phyloP scores from a whole-genome alignment of 2,888 invertebrate species.

The Arge pagana region DNA sequence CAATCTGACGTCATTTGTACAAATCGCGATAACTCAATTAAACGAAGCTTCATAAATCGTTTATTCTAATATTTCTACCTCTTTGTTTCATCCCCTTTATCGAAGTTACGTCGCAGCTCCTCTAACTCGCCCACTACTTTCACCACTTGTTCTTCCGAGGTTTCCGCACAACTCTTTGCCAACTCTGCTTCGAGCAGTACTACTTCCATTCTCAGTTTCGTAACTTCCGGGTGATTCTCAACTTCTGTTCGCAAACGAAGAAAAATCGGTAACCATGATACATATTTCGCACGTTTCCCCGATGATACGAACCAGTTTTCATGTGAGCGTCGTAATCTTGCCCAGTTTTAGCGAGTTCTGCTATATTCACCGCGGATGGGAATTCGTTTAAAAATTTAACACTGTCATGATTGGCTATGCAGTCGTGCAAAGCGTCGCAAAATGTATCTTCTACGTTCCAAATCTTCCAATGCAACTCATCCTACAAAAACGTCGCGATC shows the following conservation, averaged over 20 bases:
- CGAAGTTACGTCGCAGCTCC: background rate
- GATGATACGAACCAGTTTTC: background rate
- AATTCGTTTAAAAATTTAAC: conserved; percentile 8
- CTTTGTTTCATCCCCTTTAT: background rate
- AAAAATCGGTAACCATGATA: background rate
- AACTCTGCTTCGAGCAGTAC: conserved; percentile 3
- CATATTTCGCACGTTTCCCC: no score
- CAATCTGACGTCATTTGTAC: no score
- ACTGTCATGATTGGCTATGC: conserved; percentile 2
- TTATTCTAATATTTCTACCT: no score
- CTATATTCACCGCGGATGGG: background rate
- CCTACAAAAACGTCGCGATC: background rate
- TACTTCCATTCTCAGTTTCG: conserved; percentile 1
- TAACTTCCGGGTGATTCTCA: conserved; percentile 5
- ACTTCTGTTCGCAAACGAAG: background rate
- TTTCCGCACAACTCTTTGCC: background rate
- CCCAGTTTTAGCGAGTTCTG: background rate
- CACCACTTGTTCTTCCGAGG: background rate
- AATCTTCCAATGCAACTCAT: conserved; percentile 8
- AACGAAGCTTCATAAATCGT: no score
- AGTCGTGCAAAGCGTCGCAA: background rate
- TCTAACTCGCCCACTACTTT: background rate
- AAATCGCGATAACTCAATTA: no score
- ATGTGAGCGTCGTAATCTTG: background rate
- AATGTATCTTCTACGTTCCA: conserved; percentile 9